Evolutionary conservation across 1,140 invertebrate species (phyloP).

Genomic region (Thalassaphorura encarpata): DNA sequence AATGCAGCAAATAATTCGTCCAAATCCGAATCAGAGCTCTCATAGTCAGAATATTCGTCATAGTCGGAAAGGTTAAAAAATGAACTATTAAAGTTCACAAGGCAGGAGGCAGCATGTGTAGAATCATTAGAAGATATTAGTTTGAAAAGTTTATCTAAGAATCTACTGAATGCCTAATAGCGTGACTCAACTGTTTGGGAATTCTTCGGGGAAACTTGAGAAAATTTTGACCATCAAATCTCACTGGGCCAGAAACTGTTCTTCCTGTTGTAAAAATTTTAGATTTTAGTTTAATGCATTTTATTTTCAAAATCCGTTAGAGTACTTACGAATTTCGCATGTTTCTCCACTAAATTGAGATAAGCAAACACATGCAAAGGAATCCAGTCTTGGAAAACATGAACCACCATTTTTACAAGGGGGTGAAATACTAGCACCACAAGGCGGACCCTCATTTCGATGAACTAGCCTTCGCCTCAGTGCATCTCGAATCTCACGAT

Average conservation of each 20-base stretch:
- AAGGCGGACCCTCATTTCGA: constrained; percentile 58
- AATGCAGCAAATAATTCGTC: constrained; percentile 33
- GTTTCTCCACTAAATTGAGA: constrained; percentile 53
- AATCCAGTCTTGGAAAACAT: constrained; percentile 57
- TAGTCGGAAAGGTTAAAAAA: no score
- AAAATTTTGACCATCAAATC: constrained; percentile 53
- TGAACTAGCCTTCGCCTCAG: constrained; percentile 43
- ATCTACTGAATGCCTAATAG: no score
- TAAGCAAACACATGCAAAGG: constrained; percentile 60
- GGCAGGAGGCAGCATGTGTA: no score
- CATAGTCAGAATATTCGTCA: constrained; percentile 32
- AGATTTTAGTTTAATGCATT: no score
- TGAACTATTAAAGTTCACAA: no score
- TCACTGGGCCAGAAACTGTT: constrained; percentile 46
- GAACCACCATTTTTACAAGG: constrained; percentile 65
- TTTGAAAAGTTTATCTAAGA: no score
- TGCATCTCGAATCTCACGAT: constrained; percentile 43
- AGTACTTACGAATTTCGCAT: constrained; percentile 48
- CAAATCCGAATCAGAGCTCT: constrained; percentile 33
- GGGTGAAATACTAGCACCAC: constrained; percentile 46
- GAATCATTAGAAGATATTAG: no score
- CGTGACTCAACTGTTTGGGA: constrained; percentile 45
- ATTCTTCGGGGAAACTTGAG: constrained; percentile 52
- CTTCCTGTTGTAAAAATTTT: no score
- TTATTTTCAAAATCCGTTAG: no score